Base-by-base conservation (phyloP, 2,888 invertebrate genomes). In the Plemyria rubiginata region DNA sequence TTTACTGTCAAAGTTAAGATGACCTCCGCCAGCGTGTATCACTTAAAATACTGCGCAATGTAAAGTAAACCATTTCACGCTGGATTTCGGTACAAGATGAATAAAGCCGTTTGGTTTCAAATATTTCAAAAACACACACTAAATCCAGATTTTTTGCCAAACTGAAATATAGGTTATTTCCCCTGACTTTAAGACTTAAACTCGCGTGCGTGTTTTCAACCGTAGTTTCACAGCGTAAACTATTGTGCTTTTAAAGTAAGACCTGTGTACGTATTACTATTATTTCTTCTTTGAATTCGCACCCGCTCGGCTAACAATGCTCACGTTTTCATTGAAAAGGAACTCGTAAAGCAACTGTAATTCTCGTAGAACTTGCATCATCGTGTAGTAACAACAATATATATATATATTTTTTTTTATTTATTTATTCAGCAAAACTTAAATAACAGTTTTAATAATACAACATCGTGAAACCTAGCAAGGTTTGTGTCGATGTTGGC, bases 1-100 rank as follows among this genome's bases (percentile, higher is more conserved):
- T 83, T 86, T 85, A 86, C 79, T 76, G 75, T 71, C 70, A 67
- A 85, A 86, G 85, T 84, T 82, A 78, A n/a, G 78, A 81, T 81
- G 77, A 77, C 80, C 55, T 63, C 43, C 48, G 16, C 28, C 38
- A 28, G 4, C 41, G 11, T 48, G 36, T 13, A 29, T 48, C 46
- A 38, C 55, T 40, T 16, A 8, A 15, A 48, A 48, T 16, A 22
- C 5, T 7, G n/a, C 2, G 22, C 38, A 48, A 15, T 36, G 36
- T 36, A 54, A 55, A 55, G 28, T 38, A 11, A 38, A 9, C 38
- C 22, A 13, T 55, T 38, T 38, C 9, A 13, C 9, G 16, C 22
- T n/a, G 22, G 4, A n/a, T 22, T 48, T 38, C 28, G 55, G 28
- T 40, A 40, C 13, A 22, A 13, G 22, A 46, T 54, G 4, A 50